Evolutionary conservation across 2,797 vertebrate genomes (phyloP).

Genomic region (Leptodactylus fallax): DNA sequence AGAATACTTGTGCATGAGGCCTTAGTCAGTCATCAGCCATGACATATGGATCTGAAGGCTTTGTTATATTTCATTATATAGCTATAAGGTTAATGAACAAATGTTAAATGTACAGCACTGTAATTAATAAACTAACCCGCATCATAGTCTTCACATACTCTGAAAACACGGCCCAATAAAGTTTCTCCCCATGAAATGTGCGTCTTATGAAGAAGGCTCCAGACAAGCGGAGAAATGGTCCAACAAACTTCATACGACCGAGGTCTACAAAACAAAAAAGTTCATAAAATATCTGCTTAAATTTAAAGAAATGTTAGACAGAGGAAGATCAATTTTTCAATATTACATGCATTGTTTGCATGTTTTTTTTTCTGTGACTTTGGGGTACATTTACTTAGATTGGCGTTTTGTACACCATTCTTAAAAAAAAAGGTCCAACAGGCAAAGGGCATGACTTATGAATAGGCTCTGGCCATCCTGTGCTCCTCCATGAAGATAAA

Average conservation of each 20-base stretch:
- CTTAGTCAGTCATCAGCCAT: too few relatives aligned
- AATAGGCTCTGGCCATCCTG: too few relatives aligned
- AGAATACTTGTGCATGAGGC: too few relatives aligned
- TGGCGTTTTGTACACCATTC: too few relatives aligned
- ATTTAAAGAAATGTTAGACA: background rate
- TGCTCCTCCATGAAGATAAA: too few relatives aligned
- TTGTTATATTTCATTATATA: too few relatives aligned
- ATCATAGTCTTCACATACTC: conserved; percentile 95
- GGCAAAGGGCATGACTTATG: too few relatives aligned
- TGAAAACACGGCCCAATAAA: conserved; percentile 98
- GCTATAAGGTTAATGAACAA: background rate
- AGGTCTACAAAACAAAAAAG: conserved; percentile 81
- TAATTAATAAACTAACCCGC: conserved; percentile 78
- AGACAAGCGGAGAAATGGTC: conserved; percentile 93
- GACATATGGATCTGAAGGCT: too few relatives aligned
- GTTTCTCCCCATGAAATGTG: conserved; percentile 90
- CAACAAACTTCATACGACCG: conserved; percentile 91
- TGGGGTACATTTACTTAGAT: too few relatives aligned
- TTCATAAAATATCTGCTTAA: background rate
- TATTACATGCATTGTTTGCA: too few relatives aligned
- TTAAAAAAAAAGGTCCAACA: too few relatives aligned
- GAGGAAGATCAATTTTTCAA: background rate
- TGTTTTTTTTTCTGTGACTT: too few relatives aligned
- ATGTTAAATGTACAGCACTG: background rate
- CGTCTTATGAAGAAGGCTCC: conserved; percentile 97